These are phyloP conservation scores for Aphyosemion australe DNA, from an alignment of 2,113 vertebrate genomes.

Conservation along the genomic window DNA sequence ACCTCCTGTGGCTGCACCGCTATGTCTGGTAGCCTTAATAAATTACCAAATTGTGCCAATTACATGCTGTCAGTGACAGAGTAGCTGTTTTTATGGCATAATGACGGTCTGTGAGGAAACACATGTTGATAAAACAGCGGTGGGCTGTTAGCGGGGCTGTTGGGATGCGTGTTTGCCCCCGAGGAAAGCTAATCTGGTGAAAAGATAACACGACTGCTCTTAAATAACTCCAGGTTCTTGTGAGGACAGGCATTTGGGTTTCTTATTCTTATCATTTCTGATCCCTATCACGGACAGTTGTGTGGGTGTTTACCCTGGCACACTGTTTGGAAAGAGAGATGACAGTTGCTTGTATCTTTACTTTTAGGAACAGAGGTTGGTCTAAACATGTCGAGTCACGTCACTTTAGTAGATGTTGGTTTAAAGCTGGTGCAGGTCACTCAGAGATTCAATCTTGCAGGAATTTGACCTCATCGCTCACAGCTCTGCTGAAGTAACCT, in stretches of 20 bases:
- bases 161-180: constrained; percentile 39
- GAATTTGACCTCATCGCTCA: constrained; percentile 49
- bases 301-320: constrained; percentile 8
- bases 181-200: constrained; percentile 55
- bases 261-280: constrained; percentile 1
- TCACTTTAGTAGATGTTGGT: constrained; percentile 44
- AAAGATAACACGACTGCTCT: constrained; percentile 28
- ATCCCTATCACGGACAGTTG: too few relatives aligned
- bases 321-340: constrained; percentile 2
- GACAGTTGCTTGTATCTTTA: not conserved
- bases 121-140: constrained; percentile 7
- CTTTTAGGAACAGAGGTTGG: not conserved
- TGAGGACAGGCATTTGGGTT: not conserved
- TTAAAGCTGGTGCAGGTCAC: constrained; percentile 40
- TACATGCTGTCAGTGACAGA: constrained; percentile 47
- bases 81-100: constrained; percentile 45
- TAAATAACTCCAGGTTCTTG: constrained; percentile 1
- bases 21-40: constrained; percentile 48
- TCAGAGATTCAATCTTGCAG: constrained; percentile 58
- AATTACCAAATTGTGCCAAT: constrained; percentile 55
- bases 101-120: constrained; percentile 53
- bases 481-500: constrained; percentile 22
- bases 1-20: constrained; percentile 49
- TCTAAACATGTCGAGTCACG: constrained; percentile 40
- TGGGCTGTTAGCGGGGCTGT: constrained; percentile 49